Base-by-base conservation (phyloP, 2,888 invertebrate genomes). In the Cheilosia variabilis region DNA sequence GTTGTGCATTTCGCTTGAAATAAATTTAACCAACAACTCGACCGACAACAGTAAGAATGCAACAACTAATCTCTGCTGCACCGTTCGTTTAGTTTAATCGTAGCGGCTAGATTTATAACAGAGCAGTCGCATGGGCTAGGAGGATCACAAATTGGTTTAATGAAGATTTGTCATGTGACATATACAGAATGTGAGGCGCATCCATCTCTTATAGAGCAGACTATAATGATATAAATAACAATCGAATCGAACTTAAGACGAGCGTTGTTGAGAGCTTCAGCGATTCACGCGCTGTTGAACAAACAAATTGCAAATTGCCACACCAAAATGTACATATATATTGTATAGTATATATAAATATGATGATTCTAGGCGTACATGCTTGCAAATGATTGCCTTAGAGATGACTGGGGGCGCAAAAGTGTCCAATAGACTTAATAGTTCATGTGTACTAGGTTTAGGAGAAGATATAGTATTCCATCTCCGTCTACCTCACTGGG, bases 241-340 rank as follows among this genome's bases (percentile, higher is more conserved):
- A 79, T 65, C 66, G 50, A 79, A 63, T 68, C 63, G 45, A 69
- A 81, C 41, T 65, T 55, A 53, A 68, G 43, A 43, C 45, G 47
- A 73, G n/a, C 41, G 37, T 41, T 55, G 10, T 45, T n/a, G 55
- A 76, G 63, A 81, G 57, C 57, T 58, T 69, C 7, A 63, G 50
- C 57, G 55, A 77, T 72, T 82, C 47, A 82, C 60, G 77, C 45
- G 60, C 60, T 66, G 60, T 66, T 82, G 79, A 69, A 55, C 72
- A 73, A 80, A 71, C 62, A 86, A 72, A 73, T 86, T 53, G 76
- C 68, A 77, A 65, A 86, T 81, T 75, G 60, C 52, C 68, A 31
- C 50, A 66, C 58, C 58, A 13, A 47, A 17, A 43, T 34, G 34
- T 13, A 15, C 17, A 2, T 45, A 45, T 7, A 45, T 9, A 43